Percentiles rank a stretch among this genome's conserved stretches.
These are phyloP conservation scores for Phengaris alcon DNA, from an alignment of 2,888 invertebrate genomes.

Conservation along the genomic window DNA sequence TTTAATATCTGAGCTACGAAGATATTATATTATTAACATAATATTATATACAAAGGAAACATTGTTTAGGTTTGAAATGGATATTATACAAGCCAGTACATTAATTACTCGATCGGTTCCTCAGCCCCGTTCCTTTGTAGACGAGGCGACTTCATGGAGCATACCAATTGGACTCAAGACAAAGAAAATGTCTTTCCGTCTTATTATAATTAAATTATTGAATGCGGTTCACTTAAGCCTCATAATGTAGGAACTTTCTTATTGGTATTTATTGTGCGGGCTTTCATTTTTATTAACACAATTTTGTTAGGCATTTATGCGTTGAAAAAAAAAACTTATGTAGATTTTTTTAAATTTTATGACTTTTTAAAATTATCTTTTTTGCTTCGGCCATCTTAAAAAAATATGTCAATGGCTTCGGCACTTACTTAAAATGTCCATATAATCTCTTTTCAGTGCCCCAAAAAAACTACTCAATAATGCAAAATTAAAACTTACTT, in stretches of 20 bases:
- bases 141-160: conserved; percentile 21
- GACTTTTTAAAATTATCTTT: too few species aligned
- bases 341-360: too few species aligned
- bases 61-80: conserved; percentile 18
- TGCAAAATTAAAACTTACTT: too few species aligned
- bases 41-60: background rate
- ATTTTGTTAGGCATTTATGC: background rate
- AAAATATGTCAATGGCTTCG: too few species aligned
- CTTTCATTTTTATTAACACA: background rate
- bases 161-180: conserved; percentile 23
- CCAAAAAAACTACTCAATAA: background rate
- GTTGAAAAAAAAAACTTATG: background rate
- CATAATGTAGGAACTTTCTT: background rate
- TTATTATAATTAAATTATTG: conserved; percentile 25
- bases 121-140: conserved; percentile 9
- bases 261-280: background rate
- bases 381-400: too few species aligned
- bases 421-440: too few species aligned
- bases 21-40: background rate
- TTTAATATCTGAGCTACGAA: too few species aligned
- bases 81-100: conserved; percentile 25
- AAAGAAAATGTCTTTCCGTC: conserved; percentile 19
- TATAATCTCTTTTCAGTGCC: background rate
- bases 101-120: conserved; percentile 29
- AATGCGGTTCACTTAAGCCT: conserved; percentile 31